Conservation (phyloP, 2,888 invertebrate genomes). For the Himalopsyche tibetana region DNA sequence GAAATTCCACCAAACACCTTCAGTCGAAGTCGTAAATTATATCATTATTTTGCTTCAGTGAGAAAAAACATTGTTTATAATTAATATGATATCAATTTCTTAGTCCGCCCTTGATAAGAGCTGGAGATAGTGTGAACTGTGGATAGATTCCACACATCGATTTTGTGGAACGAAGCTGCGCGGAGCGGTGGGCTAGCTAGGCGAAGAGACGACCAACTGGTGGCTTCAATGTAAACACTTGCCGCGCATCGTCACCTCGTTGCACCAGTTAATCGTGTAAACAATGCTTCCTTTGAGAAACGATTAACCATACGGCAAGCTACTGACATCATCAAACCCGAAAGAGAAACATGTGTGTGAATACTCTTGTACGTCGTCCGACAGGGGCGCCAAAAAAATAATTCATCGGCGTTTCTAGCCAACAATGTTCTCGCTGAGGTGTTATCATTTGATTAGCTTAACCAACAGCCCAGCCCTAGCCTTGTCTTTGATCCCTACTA, state of each 20-base stretch:
- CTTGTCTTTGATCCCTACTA: no score
- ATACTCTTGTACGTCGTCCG: neutral
- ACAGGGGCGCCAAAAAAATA: neutral
- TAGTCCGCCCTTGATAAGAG: no score
- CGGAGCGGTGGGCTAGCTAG: neutral
- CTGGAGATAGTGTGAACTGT: neutral
- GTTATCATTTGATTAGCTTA: no score
- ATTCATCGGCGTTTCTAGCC: no score
- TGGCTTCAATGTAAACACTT: constrained; percentile 70
- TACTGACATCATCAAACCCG: constrained; percentile 31
- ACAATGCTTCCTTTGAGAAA: constrained; percentile 62
- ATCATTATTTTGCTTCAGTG: no score
- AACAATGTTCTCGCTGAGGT: no score
- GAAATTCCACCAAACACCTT: no score
- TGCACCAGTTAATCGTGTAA: constrained; percentile 61
- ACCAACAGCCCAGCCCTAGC: no score
- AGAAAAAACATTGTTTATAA: no score
- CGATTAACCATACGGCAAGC: constrained; percentile 61
- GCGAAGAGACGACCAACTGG: constrained; percentile 39
- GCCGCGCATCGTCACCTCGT: constrained; percentile 63
- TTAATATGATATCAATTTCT: no score
- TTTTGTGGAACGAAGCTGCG: neutral
- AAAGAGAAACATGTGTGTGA: constrained; percentile 34
- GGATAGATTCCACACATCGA: constrained; percentile 21
- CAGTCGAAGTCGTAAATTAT: no score